These are phyloP conservation scores for Cosmia trapezina DNA, from an alignment of 2,888 invertebrate species.

Conservation along the genomic window DNA sequence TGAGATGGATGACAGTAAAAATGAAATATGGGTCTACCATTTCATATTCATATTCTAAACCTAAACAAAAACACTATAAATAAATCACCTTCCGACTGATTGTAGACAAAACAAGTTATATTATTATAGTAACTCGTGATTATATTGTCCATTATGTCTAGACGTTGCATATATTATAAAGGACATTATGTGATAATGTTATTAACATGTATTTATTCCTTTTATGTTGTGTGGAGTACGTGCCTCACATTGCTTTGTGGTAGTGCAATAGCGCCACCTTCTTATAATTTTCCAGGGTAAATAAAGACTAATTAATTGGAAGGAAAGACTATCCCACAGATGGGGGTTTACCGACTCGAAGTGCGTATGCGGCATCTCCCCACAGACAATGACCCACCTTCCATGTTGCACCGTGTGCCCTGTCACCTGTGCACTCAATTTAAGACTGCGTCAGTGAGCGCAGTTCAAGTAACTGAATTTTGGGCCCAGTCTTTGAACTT, in stretches of 20 bases:
- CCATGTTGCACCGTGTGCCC: too few relatives aligned
- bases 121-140: slow-evolving; percentile 27
- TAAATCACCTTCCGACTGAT: slow-evolving; percentile 37
- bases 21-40: too few relatives aligned
- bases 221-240: slow-evolving; percentile 12
- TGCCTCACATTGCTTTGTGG: not conserved
- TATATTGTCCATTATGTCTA: slow-evolving; percentile 44
- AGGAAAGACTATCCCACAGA: too few relatives aligned
- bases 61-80: slow-evolving; percentile 18
- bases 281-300: not conserved
- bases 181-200: slow-evolving; percentile 13
- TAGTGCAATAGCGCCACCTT: not conserved
- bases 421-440: too few relatives aligned
- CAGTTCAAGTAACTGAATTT: too few relatives aligned
- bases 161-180: slow-evolving; percentile 42
- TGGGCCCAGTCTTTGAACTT: too few relatives aligned
- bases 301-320: too few relatives aligned
- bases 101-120: slow-evolving; percentile 36
- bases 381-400: too few relatives aligned
- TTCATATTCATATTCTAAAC: not conserved
- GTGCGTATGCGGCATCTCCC: too few relatives aligned
- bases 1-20: too few relatives aligned
- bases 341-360: too few relatives aligned
- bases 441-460: too few relatives aligned
- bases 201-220: slow-evolving; percentile 26